Conservation (phyloP, 2,797 vertebrate genomes). For the Euthynnus affinis region DNA sequence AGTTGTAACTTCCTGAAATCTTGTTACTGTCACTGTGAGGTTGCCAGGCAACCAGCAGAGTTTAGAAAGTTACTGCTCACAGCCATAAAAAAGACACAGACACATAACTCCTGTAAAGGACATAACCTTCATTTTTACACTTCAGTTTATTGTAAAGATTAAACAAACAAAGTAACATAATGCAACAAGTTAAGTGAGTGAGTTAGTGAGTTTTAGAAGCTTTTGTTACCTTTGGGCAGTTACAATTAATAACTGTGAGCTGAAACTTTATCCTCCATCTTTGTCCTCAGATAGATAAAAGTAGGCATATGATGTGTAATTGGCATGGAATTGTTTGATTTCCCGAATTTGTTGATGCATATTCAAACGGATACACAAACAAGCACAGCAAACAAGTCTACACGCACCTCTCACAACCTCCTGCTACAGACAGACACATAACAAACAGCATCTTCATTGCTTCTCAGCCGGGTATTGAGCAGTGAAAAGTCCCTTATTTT, state of each 20-base stretch:
- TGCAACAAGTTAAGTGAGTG: no score
- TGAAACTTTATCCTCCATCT: background rate
- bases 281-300: background rate
- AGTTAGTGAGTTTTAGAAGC: no score
- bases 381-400: constrained; percentile 13
- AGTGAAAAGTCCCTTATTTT: constrained; percentile 41
- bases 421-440: background rate
- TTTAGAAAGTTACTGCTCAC: no score
- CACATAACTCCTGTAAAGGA: no score
- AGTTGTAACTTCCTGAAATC: background rate
- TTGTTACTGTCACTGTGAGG: background rate
- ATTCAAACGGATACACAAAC: constrained; percentile 5
- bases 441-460: constrained; percentile 28
- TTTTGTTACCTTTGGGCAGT: no score
- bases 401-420: background rate
- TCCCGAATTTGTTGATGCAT: constrained; percentile 5
- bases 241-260: background rate
- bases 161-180: no score
- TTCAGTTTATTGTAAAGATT: no score
- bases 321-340: background rate
- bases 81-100: no score
- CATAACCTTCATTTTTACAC: no score
- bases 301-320: background rate
- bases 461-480: background rate
- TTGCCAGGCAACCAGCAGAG: background rate